Evolutionary conservation across 2,113 vertebrate genomes (phyloP), one percentile per base, ranked within the genome.

Genomic region (Pogona vitticeps): DNA sequence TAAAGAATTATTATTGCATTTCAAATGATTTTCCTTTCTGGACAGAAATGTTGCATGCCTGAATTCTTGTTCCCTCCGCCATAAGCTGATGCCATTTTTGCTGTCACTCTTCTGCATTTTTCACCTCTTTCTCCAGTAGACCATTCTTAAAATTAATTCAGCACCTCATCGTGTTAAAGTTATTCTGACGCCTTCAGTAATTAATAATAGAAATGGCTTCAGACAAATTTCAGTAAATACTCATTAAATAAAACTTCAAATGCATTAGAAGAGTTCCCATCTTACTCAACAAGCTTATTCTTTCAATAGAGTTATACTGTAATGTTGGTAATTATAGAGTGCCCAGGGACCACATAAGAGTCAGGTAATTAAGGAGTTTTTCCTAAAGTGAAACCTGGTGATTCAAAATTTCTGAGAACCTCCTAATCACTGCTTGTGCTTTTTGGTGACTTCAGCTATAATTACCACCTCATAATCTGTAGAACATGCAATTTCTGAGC

Each of bases 181-280:
- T 67, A 17, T 84, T 89, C 38, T 90, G 82, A 84, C 83, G 87
- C 88, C 75, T 82, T 83, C 72, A 67, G 75, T 77, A 92, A 85
- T n/a, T 89, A 88, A 92, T 90, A 84, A 86, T 63, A 89, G 61
- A 36, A 75, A 58, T 86, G 15, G 71, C 21, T 65, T 28, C 58
- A 79, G 0, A 72, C 13, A 20, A 20, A 84, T 88, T 91, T 71
- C 52, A 89, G 83, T 46, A 80, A 83, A 31, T 75, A 80, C 80
- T 21, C n/a, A 92, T 91, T 84, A 90, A 91, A 93, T 84, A 90
- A 91, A 93, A 36, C 3, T 65, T 82, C 61, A 42, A 52, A 83
- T 52, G 40, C 85, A n/a, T 63, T 88, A 58, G 31, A 85, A 73
- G 72, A 68, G 81, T 70, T 40, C 26, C 86, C 89, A 83, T 82